Evolutionary conservation across 2,797 vertebrate genomes (phyloP).

Genomic region (Toxotes lorentzi): DNA sequence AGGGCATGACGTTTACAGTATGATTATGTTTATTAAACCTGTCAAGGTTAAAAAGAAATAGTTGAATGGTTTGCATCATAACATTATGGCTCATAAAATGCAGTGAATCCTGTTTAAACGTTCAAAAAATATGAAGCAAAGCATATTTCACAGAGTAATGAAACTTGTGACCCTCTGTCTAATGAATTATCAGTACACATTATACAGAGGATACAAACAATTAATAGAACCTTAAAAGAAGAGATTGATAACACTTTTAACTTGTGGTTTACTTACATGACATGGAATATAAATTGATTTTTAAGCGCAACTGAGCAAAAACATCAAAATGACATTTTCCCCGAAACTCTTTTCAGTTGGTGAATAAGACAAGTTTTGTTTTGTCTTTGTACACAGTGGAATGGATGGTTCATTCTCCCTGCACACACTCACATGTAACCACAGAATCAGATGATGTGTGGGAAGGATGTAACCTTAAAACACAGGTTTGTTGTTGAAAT

Average conservation of each 20-base stretch:
- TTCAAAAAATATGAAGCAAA: not conserved
- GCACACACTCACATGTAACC: conserved; percentile 42
- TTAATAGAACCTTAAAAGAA: not conserved
- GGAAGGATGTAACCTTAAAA: conserved; percentile 56
- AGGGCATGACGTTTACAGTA: not conserved
- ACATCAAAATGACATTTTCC: conserved; percentile 4
- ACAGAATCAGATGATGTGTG: conserved; percentile 63
- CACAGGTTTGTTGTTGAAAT: conserved; percentile 52
- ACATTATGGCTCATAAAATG: not conserved
- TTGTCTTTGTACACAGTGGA: conserved; percentile 13
- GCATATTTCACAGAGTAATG: not conserved
- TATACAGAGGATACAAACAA: not conserved
- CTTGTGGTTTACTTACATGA: not conserved
- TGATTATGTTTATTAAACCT: not conserved
- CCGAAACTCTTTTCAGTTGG: conserved; percentile 8
- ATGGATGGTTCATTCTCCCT: not conserved
- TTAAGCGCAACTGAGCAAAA: not conserved
- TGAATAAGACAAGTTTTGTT: conserved; percentile 33
- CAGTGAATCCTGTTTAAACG: not conserved
- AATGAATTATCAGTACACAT: not conserved
- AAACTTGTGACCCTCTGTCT: not conserved
- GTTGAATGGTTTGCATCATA: not conserved
- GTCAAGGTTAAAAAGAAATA: not conserved
- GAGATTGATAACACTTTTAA: conserved; percentile 6
- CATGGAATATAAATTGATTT: conserved; percentile 16